Evolutionary conservation across 2,797 vertebrate genomes (phyloP), one percentile per base, ranked within the genome.

Genomic region (Salmo trutta): DNA sequence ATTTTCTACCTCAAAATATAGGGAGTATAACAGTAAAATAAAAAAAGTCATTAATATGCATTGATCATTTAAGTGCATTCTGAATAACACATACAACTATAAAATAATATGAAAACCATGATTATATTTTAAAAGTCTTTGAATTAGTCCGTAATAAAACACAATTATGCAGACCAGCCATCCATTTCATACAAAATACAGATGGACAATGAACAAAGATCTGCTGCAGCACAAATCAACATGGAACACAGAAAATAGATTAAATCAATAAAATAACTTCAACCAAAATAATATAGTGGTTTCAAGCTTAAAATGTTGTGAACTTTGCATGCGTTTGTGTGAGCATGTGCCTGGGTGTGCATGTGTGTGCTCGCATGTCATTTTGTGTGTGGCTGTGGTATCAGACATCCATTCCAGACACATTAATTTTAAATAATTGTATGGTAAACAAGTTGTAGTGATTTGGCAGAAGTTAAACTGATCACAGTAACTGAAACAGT

Each of bases 61-160:
- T 70, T 70, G 36, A 70, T 70, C 10, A 65, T 27, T 65, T 21
- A n/a, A 21, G 62, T 14, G 24, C 15, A 64, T 74, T 75, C 67
- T 27, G 36, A 81, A 59, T n/a, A 59, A 47, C n/a, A 74, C 17
- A 67, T 33, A 77, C 10, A 47, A 16, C 47, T 5, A 64, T 66
- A 8, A 84, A 27, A 62, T 64, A 75, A 19, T 47, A 77, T 78
- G 68, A 54, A 79, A 85, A 79, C 5, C 17, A 74, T 19, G 76
- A 74, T 79, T 68, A 65, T 70, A 65, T 70, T 77, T 75, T 75
- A 5, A 76, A 78, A 79, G 33, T 51, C 17, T 74, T 75, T 65
- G 19, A 71, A 59, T 80, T 66, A 65, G 27, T 77, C 10, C 41
- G 74, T 47, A 73, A 76, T 77, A 81, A 81, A 82, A n/a, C 66